Percentiles rank a stretch among this genome's conserved stretches.
These are phyloP conservation scores for Urocitellus parryii DNA, from an alignment of 2,113 vertebrate genomes.

Conservation along the genomic window DNA sequence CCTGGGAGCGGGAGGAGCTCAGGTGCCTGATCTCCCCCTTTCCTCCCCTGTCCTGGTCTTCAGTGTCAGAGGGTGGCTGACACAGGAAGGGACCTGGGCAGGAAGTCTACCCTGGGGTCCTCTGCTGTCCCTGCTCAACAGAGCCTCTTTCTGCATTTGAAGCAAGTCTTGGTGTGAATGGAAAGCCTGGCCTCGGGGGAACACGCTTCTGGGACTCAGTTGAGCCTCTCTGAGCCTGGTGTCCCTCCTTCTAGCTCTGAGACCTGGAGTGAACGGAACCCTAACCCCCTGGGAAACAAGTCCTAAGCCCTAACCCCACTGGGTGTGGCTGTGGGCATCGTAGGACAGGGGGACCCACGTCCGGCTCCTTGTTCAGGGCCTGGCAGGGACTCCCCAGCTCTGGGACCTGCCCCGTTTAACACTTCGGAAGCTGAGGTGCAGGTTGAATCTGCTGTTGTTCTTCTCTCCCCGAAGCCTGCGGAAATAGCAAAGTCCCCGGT, in stretches of 20 bases:
- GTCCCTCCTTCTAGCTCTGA: not conserved
- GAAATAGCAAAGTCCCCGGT: not conserved
- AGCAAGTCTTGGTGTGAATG: not conserved
- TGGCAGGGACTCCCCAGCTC: not conserved
- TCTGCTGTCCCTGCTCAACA: not conserved
- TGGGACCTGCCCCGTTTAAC: too few species aligned
- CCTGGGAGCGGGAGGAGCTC: not conserved
- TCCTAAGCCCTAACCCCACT: too few species aligned
- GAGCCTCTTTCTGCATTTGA: not conserved
- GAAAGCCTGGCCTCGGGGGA: rapidly evolving
- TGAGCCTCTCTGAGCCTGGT: not conserved
- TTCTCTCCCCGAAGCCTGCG: not conserved
- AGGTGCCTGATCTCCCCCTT: rapidly evolving
- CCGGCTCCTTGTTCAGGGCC: not conserved
- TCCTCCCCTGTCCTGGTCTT: too few species aligned
- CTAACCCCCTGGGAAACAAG: not conserved
- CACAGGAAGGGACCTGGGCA: not conserved
- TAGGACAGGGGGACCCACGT: too few species aligned
- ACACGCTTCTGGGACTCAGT: too few species aligned
- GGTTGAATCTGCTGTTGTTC: too few species aligned
- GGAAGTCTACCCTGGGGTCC: too few species aligned
- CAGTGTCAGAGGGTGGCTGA: not conserved
- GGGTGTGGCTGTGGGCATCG: not conserved
- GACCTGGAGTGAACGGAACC: too few species aligned
- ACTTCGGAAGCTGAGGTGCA: rapidly evolving